phyloP scores from a whole-genome alignment of 2,888 invertebrate species.

The Erebia epiphron region DNA sequence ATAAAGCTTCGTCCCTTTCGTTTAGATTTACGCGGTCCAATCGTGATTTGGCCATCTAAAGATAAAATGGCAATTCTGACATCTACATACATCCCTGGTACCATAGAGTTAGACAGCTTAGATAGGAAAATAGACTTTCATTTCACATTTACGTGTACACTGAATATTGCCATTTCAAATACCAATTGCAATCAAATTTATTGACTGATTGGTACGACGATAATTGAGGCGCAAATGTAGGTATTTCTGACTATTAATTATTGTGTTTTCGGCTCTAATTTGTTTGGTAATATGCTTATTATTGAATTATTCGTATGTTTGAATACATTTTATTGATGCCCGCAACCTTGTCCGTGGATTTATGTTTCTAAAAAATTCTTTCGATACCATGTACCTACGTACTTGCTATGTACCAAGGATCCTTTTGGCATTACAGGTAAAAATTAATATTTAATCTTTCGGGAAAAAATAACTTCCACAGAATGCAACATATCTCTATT shows the following conservation, averaged over 20 bases:
- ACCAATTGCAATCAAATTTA: constrained; percentile 10
- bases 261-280: constrained; percentile 1
- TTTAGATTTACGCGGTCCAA: not conserved
- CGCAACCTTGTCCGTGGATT: too few relatives aligned
- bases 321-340: not conserved
- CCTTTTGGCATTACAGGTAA: too few relatives aligned
- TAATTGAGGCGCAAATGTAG: constrained; percentile 11
- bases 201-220: not conserved
- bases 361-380: too few relatives aligned
- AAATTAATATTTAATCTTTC: too few relatives aligned
- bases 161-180: constrained; percentile 2
- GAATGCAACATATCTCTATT: too few relatives aligned
- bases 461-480: too few relatives aligned
- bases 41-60: constrained; percentile 47
- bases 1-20: constrained; percentile 17
- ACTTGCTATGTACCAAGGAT: too few relatives aligned
- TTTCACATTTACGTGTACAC: constrained; percentile 39
- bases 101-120: constrained; percentile 58
- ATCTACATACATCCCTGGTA: constrained; percentile 63
- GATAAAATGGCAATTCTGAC: constrained; percentile 77
- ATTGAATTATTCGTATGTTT: not conserved
- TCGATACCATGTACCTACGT: too few relatives aligned
- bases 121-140: constrained; percentile 49
- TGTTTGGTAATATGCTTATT: not conserved
- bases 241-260: constrained; percentile 14